Evolutionary conservation across 2,113 vertebrate species (phyloP).

Genomic region (Gymnorhina tibicen): DNA sequence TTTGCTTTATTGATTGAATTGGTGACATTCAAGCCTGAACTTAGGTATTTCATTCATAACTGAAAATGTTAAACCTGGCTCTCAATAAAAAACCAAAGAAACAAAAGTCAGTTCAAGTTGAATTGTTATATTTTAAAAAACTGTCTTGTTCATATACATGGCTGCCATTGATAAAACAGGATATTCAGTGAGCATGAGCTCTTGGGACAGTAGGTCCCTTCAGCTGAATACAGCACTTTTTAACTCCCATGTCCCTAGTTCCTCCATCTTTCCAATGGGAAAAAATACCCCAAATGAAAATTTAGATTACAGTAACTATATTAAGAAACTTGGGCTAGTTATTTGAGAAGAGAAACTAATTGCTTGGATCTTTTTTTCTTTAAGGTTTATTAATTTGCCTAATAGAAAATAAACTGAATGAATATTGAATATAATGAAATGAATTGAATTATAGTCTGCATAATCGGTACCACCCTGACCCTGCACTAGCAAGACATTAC

Average conservation of each 20-base stretch:
- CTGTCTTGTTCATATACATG: neutral
- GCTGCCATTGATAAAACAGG: neutral
- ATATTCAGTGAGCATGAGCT: neutral
- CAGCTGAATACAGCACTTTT: neutral
- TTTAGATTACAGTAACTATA: neutral
- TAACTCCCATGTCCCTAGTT: neutral
- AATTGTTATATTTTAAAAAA: neutral
- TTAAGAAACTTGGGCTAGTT: neutral
- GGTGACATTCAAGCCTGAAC: neutral
- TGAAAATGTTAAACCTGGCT: neutral
- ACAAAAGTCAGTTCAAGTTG: neutral
- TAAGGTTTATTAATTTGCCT: neutral
- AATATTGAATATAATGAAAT: neutral
- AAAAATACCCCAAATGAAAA: neutral
- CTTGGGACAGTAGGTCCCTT: neutral
- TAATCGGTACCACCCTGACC: neutral
- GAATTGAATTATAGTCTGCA: neutral
- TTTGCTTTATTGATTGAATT: neutral
- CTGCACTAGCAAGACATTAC: neutral
- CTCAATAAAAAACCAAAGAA: neutral
- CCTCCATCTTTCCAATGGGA: neutral
- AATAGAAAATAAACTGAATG: neutral
- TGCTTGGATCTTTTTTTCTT: neutral
- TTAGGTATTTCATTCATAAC: neutral
- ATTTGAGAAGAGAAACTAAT: neutral